Evolutionary conservation across 2,113 vertebrate species (phyloP), one percentile per base, ranked within the genome.

Genomic region (Saguinus midas): DNA sequence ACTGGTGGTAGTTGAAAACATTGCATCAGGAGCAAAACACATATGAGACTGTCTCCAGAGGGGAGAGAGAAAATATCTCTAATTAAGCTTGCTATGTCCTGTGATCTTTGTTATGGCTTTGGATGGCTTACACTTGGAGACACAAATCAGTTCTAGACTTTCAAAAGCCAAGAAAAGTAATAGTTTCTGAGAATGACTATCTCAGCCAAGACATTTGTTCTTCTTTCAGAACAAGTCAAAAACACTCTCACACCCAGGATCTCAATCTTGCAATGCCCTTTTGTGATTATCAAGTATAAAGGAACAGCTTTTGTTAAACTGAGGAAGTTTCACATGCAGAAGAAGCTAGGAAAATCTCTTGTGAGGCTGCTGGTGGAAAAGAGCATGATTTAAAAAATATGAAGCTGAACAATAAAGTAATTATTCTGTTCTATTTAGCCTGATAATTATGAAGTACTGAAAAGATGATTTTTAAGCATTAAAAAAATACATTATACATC

Each of bases 81-180:
- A 25, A 80, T 81, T 82, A 96, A 73, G 72, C 52, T 18, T 14
- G 3, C 37, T 40, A 0, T 50, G 25, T 12, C n/a, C 66, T 81
- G 12, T 52, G 52, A 72, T 91, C 70, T 93, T 70, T 95, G 91
- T 68, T 82, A 70, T 25, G 87, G 48, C 40, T 85, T 57, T 94
- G 75, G 52, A 82, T 93, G 87, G n/a, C 70, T 95, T 81, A 45
- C 6, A 50, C 12, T 90, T 85, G 75, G 72, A 97, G 92, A 96
- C 94, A 95, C 88, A 92, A 96, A 95, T 95, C 93, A 66, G 94
- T 85, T 50, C 90, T 68, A 66, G 72, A 75, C 55, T 64, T 96
- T 97, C 85, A 88, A 96, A 95, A 94, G 92, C 96, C 92, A 92
- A 90, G 95, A 85, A 95, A 97, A 90, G 80, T 90, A 94, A 94